These are phyloP conservation scores for Gorsachius goisagi DNA, from an alignment of 2,113 vertebrate genomes.

Conservation along the genomic window DNA sequence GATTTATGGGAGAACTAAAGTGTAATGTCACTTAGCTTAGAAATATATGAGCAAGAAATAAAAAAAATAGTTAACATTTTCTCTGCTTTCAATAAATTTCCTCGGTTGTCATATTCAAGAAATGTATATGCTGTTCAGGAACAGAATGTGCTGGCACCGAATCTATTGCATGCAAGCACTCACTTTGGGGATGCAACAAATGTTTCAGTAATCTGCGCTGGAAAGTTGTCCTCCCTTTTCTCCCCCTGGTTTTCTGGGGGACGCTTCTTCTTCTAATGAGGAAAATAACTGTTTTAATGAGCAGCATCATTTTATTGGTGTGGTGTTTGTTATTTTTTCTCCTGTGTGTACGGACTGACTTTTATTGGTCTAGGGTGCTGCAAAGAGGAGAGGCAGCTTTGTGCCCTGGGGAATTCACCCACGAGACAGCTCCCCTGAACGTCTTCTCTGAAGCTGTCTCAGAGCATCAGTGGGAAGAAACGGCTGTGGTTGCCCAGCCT, in stretches of 20 bases:
- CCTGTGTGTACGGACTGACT: not conserved
- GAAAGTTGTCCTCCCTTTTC: not conserved
- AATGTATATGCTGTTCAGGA: constrained; percentile 50
- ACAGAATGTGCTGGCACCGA: constrained; percentile 60
- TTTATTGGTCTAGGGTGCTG: not conserved
- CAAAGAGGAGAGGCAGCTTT: not conserved
- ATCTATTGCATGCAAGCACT: constrained; percentile 25
- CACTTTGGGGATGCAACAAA: constrained; percentile 36
- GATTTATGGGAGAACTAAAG: not conserved
- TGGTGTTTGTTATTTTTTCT: not conserved
- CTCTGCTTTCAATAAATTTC: constrained; percentile 56
- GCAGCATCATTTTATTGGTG: not conserved
- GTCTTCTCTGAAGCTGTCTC: not conserved
- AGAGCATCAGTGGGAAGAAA: not conserved
- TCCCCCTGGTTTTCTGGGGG: not conserved
- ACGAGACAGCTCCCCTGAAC: not conserved
- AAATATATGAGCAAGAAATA: not conserved
- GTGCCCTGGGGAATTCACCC: not conserved
- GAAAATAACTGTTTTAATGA: not conserved
- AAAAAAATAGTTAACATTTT: constrained; percentile 16
- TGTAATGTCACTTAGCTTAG: not conserved
- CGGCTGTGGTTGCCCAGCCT: not conserved
- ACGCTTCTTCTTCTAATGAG: not conserved
- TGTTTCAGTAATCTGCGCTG: constrained; percentile 27
- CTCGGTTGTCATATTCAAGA: constrained; percentile 16